Evolutionary conservation across 2,113 vertebrate genomes (phyloP).

Genomic region (Promerops cafer): DNA sequence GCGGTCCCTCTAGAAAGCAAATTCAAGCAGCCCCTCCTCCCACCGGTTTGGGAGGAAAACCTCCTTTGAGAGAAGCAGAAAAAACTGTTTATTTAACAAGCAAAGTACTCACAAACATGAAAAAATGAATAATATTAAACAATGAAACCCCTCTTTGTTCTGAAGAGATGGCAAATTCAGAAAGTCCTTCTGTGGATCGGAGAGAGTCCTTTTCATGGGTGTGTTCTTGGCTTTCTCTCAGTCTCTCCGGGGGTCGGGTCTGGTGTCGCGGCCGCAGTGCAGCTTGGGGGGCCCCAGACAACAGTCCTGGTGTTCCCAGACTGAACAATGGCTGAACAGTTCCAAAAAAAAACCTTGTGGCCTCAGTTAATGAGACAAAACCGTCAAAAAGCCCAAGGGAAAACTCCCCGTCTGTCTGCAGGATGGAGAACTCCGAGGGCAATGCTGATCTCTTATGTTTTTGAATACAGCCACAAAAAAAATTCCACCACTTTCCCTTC

Average conservation of each 20-base stretch:
- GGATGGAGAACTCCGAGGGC: not conserved
- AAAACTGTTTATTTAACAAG: not conserved
- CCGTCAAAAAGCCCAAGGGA: accelerated
- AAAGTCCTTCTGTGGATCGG: not conserved
- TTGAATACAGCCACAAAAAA: not conserved
- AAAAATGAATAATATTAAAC: not conserved
- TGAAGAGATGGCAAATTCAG: not conserved
- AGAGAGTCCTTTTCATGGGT: not conserved
- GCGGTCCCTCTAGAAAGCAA: not conserved
- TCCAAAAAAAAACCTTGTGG: not conserved
- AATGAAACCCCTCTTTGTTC: not conserved
- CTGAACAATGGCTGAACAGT: not conserved
- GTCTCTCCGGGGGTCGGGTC: no score
- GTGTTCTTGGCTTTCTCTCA: not conserved
- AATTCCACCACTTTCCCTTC: not conserved
- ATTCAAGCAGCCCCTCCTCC: accelerated
- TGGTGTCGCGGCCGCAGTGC: accelerated
- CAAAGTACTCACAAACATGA: not conserved
- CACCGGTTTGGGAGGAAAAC: accelerated
- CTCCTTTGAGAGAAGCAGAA: not conserved
- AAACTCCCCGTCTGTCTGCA: not conserved
- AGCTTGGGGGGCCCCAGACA: not conserved
- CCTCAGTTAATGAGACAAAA: not conserved
- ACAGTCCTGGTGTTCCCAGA: not conserved
- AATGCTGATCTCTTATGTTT: not conserved